phyloP scores from a whole-genome alignment of 1,140 invertebrate genomes.

The Drosophila guanche region DNA sequence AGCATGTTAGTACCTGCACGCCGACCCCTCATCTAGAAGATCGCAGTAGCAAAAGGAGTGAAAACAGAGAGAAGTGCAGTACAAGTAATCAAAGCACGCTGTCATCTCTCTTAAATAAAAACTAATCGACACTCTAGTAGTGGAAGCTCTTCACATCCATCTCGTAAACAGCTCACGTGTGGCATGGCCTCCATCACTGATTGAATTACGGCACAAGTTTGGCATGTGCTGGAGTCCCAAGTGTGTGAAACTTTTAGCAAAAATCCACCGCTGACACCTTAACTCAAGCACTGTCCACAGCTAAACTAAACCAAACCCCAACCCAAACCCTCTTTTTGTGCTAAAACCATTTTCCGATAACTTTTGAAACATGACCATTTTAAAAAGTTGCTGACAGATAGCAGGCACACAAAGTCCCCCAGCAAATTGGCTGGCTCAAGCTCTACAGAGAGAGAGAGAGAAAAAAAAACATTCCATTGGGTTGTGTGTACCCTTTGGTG shows the following conservation, averaged over 20 bases:
- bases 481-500: constrained; percentile 14
- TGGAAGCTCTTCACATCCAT: constrained; percentile 43
- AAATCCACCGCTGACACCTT: constrained; percentile 28
- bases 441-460: constrained; percentile 45
- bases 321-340: not conserved
- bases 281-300: not conserved
- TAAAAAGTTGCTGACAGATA: constrained; percentile 62
- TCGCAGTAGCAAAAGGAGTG: no score
- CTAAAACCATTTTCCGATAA: constrained; percentile 27
- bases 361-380: constrained; percentile 61
- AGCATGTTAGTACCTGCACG: no score
- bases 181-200: constrained; percentile 63
- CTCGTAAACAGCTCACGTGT: constrained; percentile 70
- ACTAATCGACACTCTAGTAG: constrained; percentile 29
- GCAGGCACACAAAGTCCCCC: constrained; percentile 44
- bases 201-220: constrained; percentile 72
- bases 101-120: constrained; percentile 10
- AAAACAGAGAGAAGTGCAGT: no score
- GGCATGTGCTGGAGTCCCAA: constrained; percentile 1
- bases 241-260: constrained; percentile 34
- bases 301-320: no score
- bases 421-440: constrained; percentile 59
- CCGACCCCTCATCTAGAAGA: no score
- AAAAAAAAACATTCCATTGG: not conserved
- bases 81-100: not conserved